These are phyloP conservation scores for Sinelater perroti DNA, from an alignment of 2,888 invertebrate species.

Conservation along the genomic window DNA sequence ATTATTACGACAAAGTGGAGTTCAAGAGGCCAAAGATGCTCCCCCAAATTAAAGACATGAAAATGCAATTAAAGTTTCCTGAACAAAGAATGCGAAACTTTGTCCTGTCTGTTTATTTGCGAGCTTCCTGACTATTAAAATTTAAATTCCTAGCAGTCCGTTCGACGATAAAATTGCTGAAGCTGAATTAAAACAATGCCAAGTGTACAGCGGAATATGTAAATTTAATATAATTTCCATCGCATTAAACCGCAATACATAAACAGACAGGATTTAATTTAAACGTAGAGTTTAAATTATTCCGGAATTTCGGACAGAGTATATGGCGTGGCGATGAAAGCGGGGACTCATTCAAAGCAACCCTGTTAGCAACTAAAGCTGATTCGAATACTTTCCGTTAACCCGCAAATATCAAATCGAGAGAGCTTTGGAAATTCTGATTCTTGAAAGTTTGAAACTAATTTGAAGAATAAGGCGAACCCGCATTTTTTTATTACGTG, in stretches of 20 bases:
- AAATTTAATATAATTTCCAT: conserved; percentile 32
- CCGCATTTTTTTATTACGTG: no score
- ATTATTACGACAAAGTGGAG: no score
- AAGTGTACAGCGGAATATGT: conserved; percentile 22
- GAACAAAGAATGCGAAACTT: conserved; percentile 19
- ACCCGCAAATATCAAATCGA: conserved; percentile 2
- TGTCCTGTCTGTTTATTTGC: conserved; percentile 18
- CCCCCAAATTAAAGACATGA: conserved; percentile 2
- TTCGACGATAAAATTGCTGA: conserved; percentile 22
- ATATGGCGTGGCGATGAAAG: conserved; percentile 17
- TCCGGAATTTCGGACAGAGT: conserved; percentile 21
- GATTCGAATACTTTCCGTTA: conserved; percentile 12
- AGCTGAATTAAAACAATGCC: conserved; percentile 31
- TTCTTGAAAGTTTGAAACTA: not conserved
- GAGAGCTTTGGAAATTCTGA: not conserved
- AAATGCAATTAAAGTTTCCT: conserved; percentile 20
- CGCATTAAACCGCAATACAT: conserved; percentile 27
- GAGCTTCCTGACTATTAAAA: conserved; percentile 21
- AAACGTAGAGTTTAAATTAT: conserved; percentile 28
- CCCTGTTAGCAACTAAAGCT: conserved; percentile 14
- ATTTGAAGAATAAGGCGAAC: no score
- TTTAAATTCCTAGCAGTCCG: conserved; percentile 21
- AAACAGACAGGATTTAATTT: conserved; percentile 32
- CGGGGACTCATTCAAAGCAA: conserved; percentile 11
- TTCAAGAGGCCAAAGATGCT: not conserved